A percentile compares a stretch with the other conserved stretches of the same genome.
phyloP scores from a whole-genome alignment of 2,797 vertebrate species.

The Lacerta viridis region DNA sequence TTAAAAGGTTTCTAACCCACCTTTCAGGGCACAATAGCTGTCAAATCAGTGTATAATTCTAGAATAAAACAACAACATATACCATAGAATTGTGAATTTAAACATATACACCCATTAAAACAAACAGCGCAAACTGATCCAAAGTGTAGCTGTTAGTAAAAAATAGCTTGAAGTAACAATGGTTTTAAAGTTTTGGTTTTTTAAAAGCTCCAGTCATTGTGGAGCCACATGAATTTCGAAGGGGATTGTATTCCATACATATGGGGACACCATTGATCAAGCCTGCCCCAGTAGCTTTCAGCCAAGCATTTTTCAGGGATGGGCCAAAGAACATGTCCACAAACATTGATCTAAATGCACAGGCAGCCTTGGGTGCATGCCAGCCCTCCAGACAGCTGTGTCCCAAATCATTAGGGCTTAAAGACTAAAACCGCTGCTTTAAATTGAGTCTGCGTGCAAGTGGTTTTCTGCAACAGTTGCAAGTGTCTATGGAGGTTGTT shows the following conservation, averaged over 20 bases:
- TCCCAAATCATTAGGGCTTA: background rate
- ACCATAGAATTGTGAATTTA: too few species aligned
- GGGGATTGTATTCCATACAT: background rate
- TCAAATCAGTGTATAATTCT: too few species aligned
- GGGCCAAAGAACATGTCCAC: background rate
- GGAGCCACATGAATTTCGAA: background rate
- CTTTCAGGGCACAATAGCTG: too few species aligned
- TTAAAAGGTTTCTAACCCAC: too few species aligned
- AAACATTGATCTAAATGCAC: background rate
- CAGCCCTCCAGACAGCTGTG: background rate
- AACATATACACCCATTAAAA: too few species aligned
- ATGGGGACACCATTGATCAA: background rate
- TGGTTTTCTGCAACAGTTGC: conserved; percentile 33
- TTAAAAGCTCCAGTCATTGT: background rate
- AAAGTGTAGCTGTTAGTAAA: too few species aligned
- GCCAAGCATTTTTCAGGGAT: background rate
- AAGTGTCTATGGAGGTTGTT: conserved; percentile 40
- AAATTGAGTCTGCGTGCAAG: background rate
- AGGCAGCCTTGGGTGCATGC: background rate
- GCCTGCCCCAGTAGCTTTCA: background rate
- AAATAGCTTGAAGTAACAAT: too few species aligned
- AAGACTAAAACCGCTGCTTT: background rate
- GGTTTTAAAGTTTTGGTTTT: too few species aligned
- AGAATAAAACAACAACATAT: too few species aligned
- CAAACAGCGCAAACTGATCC: too few species aligned